A percentile compares a stretch with the other conserved stretches of the same genome.
Conservation (phyloP, 1,140 invertebrate genomes). For the Trissolcus basalis region DNA sequence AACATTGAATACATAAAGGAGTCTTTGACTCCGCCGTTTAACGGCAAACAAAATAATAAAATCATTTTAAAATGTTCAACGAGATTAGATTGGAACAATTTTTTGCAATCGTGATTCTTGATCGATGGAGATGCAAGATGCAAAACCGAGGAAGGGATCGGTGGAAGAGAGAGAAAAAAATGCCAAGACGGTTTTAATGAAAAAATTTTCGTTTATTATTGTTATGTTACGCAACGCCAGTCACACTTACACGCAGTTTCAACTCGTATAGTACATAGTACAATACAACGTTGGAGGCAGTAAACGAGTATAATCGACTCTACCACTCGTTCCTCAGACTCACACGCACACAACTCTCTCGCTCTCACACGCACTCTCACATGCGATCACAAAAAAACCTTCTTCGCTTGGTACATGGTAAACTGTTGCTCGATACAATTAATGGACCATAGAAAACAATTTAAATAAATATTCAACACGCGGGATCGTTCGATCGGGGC, state of each 20-base stretch:
- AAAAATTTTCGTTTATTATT: constrained; percentile 71
- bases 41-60: too few species aligned
- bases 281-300: constrained; percentile 61
- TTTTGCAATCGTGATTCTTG: too few species aligned
- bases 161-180: constrained; percentile 2
- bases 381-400: constrained; percentile 11
- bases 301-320: constrained; percentile 48
- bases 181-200: constrained; percentile 62
- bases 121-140: too few species aligned
- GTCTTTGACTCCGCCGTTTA: neutral
- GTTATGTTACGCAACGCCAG: constrained; percentile 65
- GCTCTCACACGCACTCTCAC: too few species aligned
- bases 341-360: constrained; percentile 6
- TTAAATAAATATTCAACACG: constrained; percentile 72
- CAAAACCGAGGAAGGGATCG: constrained; percentile 4
- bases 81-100: too few species aligned
- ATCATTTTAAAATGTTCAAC: too few species aligned
- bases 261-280: constrained; percentile 70
- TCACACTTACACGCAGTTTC: constrained; percentile 54
- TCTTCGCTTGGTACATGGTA: constrained; percentile 7
- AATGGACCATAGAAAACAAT: constrained; percentile 72
- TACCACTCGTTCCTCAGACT: constrained; percentile 16
- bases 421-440: constrained; percentile 64
- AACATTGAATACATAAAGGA: constrained; percentile 21
- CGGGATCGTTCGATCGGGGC: constrained; percentile 5